Evolutionary conservation across 2,888 invertebrate species (phyloP), one percentile per base, ranked within the genome.

Genomic region (Candidula unifasciata): DNA sequence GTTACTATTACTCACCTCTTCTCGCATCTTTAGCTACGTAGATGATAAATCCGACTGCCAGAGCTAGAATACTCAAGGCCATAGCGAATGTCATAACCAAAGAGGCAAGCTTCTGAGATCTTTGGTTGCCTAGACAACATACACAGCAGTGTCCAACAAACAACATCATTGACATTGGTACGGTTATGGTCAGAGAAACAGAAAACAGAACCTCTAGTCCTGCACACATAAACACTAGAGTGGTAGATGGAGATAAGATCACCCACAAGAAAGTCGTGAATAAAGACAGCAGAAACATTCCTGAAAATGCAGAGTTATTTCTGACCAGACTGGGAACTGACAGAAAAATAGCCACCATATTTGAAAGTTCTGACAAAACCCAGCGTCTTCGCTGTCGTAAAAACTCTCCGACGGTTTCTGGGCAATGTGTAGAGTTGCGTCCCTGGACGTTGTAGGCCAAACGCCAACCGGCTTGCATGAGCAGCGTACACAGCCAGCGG

Each of bases 381-480:
- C 90, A 90, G 30, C 90, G 87, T 37, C 89, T 80, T 30, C 90
- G 37, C 73, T 90, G 90, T 44, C 88, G 86, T 54, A 90, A 84
- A 79, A 90, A 89, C 82, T 90, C 90, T 44, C 87, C 84, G 44
- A 89, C 88, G 13, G 87, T 88, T 79, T 89, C 89, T 16, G 90
- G 90, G 69, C 90, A 90, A 86, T 87, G 89, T 0, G 90, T 90
- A n/a, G 89, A 88, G 87, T 90, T 90, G 57, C 87, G 86, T 68
- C 87, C 89, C 73, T 87, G 86, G 57, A 88, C 86, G 3, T 87
- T 88, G 83, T 90, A 90, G 74, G 89, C 89, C 80, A 90, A 84
- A 60, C 89, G 89, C 90, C 90, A 90, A 8, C 90, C 90, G 24
- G 84, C 76, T 78, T 89, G 84, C 90, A 90, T 90, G 87, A 90